Evolutionary conservation across 2,888 invertebrate species (phyloP), one percentile per base, ranked within the genome.

Genomic region (Gerris lacustris): DNA sequence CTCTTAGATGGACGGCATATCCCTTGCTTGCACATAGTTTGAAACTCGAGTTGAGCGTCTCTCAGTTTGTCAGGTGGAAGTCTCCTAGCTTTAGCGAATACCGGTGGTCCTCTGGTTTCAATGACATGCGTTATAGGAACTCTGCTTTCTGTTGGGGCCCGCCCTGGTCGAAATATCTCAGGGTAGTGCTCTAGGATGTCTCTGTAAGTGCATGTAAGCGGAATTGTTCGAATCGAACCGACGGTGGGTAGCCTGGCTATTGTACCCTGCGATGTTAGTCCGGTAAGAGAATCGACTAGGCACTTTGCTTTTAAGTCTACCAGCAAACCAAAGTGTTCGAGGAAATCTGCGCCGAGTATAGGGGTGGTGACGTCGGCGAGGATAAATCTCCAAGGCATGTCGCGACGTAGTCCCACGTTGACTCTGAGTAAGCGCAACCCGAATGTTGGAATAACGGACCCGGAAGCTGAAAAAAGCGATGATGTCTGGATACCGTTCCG

Each of bases 1-100:
- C 80, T 79, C 6, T 77, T 78, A 0, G 80, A 81, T 0, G 79
- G 81, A 5, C 80, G 75, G 62, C 80, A 80, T 11, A 82, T 80
- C 0, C 80, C 81, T 43, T 76, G 72, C 43, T 81, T 77, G 6
- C 78, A 72, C 78, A 81, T 77, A 0, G 66, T 6, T 5, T 73
- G 64, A 73, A 80, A 79, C 70, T 80, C 78, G 5, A 75, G 71
- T 71, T 78, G 78, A 0, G 79, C 79, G 6, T 75, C 79, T 4
- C 77, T 75, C 1, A 82, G 72, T 0, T 79, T 77, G 6, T 80
- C 70, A 44, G 68, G 67, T 66, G 45, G 63, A 45, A 66, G 63
- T 62, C 68, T 55, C 44, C 70, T 47, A 15, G 68, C 45, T 67
- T 67, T 70, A 15, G 67, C 67, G 63, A 31, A 17, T 11, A 70